Evolutionary conservation across 2,888 invertebrate genomes (phyloP).

Genomic region (Opisthograptis luteolata): DNA sequence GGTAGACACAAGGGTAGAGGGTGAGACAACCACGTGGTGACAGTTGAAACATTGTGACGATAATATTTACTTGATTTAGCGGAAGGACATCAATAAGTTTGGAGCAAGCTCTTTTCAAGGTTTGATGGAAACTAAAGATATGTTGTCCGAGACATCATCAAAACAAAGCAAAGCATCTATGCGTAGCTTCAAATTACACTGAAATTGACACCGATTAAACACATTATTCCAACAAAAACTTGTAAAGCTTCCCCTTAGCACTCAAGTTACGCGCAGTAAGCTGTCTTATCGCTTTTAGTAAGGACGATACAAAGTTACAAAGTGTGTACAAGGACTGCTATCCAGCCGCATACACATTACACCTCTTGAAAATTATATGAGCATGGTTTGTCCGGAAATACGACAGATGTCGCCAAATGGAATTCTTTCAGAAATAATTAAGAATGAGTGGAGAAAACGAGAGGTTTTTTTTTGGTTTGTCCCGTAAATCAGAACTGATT

Average conservation of each 20-base stretch:
- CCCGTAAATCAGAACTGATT: no score
- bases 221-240: conserved; percentile 3
- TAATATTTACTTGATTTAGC: no score
- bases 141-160: no score
- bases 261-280: conserved; percentile 8
- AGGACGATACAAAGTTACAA: neutral
- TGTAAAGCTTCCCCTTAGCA: conserved; percentile 6
- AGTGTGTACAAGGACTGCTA: conserved; percentile 2
- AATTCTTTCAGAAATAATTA: neutral
- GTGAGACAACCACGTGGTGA: no score
- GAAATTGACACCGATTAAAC: conserved; percentile 1
- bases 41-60: no score
- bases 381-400: neutral
- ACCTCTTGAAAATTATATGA: neutral
- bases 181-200: neutral
- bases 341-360: neutral
- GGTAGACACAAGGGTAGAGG: no score
- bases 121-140: no score
- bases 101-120: no score
- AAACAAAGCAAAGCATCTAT: no score
- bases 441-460: no score
- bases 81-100: no score
- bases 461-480: no score
- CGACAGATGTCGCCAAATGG: neutral
- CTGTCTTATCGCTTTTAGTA: conserved; percentile 4